phyloP scores from a whole-genome alignment of 2,888 invertebrate genomes.

The Amblyjoppa proteus region DNA sequence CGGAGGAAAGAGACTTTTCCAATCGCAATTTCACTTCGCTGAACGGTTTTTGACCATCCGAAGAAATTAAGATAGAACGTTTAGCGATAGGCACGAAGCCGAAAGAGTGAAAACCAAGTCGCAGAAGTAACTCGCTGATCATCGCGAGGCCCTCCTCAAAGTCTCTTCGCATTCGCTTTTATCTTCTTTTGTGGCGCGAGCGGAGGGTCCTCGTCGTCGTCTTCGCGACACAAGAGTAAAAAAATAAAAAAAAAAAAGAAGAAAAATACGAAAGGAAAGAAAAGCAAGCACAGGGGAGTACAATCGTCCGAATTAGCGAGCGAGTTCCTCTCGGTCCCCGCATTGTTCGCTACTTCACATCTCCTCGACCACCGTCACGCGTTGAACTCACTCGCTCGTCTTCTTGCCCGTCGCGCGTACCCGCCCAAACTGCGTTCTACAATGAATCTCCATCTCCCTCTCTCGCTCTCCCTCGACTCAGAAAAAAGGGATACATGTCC shows the following conservation, averaged over 20 bases:
- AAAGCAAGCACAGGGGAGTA: conserved; percentile 71
- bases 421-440: background rate
- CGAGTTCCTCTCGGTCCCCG: conserved; percentile 55
- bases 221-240: conserved; percentile 23
- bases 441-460: background rate
- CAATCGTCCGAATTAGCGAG: conserved; percentile 80
- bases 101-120: background rate
- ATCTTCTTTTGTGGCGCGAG: conserved; percentile 58
- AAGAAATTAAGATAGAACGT: background rate
- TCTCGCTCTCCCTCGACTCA: background rate
- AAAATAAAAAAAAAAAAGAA: conserved; percentile 22
- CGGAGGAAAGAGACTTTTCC: conserved; percentile 31
- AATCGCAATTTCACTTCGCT: conserved; percentile 45
- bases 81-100: background rate
- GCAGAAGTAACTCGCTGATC: background rate
- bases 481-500: conserved; percentile 23
- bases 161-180: conserved; percentile 50
- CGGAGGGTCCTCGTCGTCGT: conserved; percentile 38
- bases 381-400: conserved; percentile 11
- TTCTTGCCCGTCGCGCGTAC: background rate
- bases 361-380: conserved; percentile 46
- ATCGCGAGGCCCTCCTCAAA: background rate
- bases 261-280: conserved; percentile 57
- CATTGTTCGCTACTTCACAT: conserved; percentile 76
- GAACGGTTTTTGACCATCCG: background rate